Evolutionary conservation across 1,140 invertebrate species (phyloP).

Genomic region (Drosophila ananassae): DNA sequence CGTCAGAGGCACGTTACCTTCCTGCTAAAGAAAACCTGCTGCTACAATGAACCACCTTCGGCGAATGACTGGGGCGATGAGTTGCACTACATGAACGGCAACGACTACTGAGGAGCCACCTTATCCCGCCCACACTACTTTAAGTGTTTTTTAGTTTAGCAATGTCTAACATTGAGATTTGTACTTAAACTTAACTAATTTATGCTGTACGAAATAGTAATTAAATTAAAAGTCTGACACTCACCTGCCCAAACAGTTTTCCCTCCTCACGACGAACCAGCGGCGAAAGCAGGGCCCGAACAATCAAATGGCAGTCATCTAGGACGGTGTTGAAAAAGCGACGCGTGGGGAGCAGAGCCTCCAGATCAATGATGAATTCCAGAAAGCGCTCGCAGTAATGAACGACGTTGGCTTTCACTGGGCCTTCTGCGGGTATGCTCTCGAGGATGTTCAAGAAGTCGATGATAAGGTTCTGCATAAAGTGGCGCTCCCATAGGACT

Average conservation of each 20-base stretch:
- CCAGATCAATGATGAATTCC: slow-evolving; percentile 97
- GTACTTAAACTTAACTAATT: slow-evolving; percentile 73
- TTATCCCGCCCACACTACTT: slow-evolving; percentile 18
- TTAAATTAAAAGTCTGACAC: slow-evolving; percentile 79
- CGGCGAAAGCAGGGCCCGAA: slow-evolving; percentile 93
- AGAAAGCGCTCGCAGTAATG: slow-evolving; percentile 97
- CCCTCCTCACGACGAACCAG: slow-evolving; percentile 92
- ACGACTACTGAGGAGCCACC: slow-evolving; percentile 85
- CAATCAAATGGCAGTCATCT: slow-evolving; percentile 97
- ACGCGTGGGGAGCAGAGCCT: slow-evolving; percentile 96
- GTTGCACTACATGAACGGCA: slow-evolving; percentile 92
- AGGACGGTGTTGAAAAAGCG: slow-evolving; percentile 98
- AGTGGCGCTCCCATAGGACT: slow-evolving; percentile 94
- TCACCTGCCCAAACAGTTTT: slow-evolving; percentile 95
- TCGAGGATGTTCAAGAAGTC: slow-evolving; percentile 95
- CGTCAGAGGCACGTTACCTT: slow-evolving; percentile 91
- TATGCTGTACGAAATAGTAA: slow-evolving; percentile 47
- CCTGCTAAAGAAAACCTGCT: slow-evolving; percentile 90
- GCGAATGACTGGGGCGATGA: slow-evolving; percentile 93
- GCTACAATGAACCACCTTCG: slow-evolving; percentile 87
- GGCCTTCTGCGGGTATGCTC: slow-evolving; percentile 88
- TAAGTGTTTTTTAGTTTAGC: slow-evolving; percentile 77
- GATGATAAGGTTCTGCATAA: slow-evolving; percentile 93
- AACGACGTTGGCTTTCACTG: slow-evolving; percentile 85
- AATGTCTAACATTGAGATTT: slow-evolving; percentile 78